Evolutionary conservation across 2,113 vertebrate species (phyloP).

Genomic region (Chloebia gouldiae): DNA sequence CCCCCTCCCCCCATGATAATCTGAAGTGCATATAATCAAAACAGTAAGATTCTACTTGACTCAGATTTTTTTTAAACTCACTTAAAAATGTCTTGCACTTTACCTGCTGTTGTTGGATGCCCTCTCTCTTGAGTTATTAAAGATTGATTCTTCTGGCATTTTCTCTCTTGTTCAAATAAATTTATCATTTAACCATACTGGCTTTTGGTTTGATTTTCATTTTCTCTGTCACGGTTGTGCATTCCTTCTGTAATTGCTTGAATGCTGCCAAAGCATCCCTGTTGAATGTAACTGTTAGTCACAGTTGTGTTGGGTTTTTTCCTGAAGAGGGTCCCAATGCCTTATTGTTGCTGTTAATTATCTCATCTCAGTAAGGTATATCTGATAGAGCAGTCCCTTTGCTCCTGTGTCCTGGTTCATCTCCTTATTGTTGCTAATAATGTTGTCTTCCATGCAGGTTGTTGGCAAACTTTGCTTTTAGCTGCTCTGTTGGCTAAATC

Average conservation of each 20-base stretch:
- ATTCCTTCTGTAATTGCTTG: not conserved
- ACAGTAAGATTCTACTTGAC: not conserved
- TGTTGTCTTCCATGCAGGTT: not conserved
- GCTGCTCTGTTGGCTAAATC: not conserved
- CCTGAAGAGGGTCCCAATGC: not conserved
- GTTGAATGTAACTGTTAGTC: not conserved
- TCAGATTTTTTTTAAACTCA: not conserved
- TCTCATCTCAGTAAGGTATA: not conserved
- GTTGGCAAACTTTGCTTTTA: not conserved
- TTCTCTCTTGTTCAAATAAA: not conserved
- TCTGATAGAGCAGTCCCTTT: not conserved
- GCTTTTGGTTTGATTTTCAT: not conserved
- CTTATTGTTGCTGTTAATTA: not conserved
- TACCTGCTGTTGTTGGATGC: not conserved
- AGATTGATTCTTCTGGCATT: not conserved
- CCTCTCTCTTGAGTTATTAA: not conserved
- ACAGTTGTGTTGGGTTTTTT: not conserved
- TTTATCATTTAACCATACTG: not conserved
- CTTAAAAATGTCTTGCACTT: not conserved
- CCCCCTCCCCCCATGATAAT: accelerated
- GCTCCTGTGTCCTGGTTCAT: not conserved
- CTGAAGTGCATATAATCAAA: not conserved
- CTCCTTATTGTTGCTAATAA: not conserved
- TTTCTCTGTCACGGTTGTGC: not conserved
- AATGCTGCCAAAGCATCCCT: not conserved